Base-by-base conservation (phyloP, 2,888 invertebrate species). In the Yponomeuta malinellus region DNA sequence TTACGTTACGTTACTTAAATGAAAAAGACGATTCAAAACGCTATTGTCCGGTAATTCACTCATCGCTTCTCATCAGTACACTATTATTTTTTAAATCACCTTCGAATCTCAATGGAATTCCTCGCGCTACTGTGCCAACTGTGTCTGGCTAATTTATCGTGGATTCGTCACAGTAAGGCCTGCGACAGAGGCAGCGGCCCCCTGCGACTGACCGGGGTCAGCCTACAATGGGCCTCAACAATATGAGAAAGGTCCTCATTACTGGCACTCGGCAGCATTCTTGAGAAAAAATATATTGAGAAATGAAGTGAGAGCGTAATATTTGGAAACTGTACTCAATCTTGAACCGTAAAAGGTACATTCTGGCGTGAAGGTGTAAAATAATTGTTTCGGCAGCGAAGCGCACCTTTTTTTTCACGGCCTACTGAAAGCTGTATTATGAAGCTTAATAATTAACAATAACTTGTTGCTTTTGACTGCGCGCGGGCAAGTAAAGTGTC, bases 211-310 rank as follows among this genome's bases (percentile, higher is more conserved):
- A 80, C 80, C 80, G 52, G 52, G 52, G 52, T 15, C 52, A 59
- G 76, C 83, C 83, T 87, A 83, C 86, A 87, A 87, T 87, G 63
- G 79, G 76, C 77, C 80, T 81, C 82, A 83, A 81, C 81, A 59
- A 15, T 79, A 83, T 80, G 80, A 81, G 83, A 85, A 81, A 85
- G 83, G 78, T 77, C 74, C 78, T 84, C 83, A 86, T 86, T 85
- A 86, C 76, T 76, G 77, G 74, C 75, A 74, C 73, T 79, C 37
- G 37, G 8, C n/a, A 10, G 23, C 70, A 33, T 63, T 70, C 63
- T 63, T 70, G 23, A 37, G n/a, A 68, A 59, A 59, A 59, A 69
- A 52, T n/a, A 33, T 63, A 59, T 63, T 31, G 12, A 63, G 70
- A 70, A 70, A 63, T 70, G 63, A 33, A 59, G 4, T 59, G 52